These are phyloP conservation scores for Ameiurus melas DNA, from an alignment of 2,113 vertebrate species.

Conservation along the genomic window DNA sequence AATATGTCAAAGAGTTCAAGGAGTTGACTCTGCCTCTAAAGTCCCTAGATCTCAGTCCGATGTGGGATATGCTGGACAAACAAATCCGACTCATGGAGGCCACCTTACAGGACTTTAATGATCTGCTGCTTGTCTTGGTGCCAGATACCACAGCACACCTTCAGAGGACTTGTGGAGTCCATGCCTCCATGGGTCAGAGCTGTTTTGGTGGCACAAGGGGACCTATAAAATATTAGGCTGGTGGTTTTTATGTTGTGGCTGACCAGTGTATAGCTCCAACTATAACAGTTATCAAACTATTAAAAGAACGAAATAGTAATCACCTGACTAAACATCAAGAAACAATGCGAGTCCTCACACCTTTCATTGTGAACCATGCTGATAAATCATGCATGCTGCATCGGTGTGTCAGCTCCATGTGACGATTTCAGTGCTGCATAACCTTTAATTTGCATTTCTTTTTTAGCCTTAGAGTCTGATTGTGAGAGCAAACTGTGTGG, in stretches of 20 bases:
- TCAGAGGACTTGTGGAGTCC: too few relatives aligned
- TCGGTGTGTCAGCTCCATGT: background rate
- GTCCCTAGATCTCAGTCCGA: too few relatives aligned
- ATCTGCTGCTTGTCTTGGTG: too few relatives aligned
- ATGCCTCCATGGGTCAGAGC: too few relatives aligned
- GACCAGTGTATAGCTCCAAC: background rate
- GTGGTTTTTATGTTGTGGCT: background rate
- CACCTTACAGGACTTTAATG: too few relatives aligned
- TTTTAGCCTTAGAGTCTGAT: background rate
- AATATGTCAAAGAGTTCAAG: too few relatives aligned
- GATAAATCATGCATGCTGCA: constrained; percentile 2
- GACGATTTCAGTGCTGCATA: background rate
- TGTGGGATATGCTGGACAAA: too few relatives aligned
- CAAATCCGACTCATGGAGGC: too few relatives aligned
- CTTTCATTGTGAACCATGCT: background rate
- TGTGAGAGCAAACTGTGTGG: background rate
- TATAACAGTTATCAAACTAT: background rate
- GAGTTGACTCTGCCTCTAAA: too few relatives aligned
- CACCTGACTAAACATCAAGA: background rate
- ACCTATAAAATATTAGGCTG: too few relatives aligned
- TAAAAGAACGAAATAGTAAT: background rate
- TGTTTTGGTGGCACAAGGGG: too few relatives aligned
- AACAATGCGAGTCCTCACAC: background rate
- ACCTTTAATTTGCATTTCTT: background rate
- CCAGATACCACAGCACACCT: background rate